Evolutionary conservation across 2,888 invertebrate species (phyloP).

Genomic region (Orchesella flavescens): DNA sequence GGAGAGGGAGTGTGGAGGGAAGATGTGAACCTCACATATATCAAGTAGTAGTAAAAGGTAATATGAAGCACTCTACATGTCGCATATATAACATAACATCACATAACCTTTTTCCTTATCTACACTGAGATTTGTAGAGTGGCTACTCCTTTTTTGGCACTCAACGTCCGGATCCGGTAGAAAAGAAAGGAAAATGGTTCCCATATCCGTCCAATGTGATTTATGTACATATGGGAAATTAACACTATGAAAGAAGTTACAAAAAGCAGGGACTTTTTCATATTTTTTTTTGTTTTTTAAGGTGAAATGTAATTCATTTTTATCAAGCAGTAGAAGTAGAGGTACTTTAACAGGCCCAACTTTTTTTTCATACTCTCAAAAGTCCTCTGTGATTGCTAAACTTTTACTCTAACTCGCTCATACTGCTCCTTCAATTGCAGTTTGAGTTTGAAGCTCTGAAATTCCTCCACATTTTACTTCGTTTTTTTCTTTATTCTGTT

Average conservation of each 20-base stretch:
- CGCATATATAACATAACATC: no score
- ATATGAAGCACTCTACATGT: no score
- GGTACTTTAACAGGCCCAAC: neutral
- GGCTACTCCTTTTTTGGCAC: slow-evolving; percentile 21
- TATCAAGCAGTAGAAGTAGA: neutral
- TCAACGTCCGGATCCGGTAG: neutral
- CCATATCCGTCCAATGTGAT: slow-evolving; percentile 28
- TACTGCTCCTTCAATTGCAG: neutral
- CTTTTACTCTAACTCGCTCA: neutral
- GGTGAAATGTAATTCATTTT: slow-evolving; percentile 33
- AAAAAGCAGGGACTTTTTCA: neutral
- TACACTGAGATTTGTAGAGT: slow-evolving; percentile 1
- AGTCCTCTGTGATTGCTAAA: neutral
- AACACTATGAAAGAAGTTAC: slow-evolving; percentile 2
- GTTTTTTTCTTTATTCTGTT: neutral
- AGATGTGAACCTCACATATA: neutral
- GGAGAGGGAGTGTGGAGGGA: neutral
- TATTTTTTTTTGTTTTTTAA: slow-evolving; percentile 7
- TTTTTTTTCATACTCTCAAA: neutral
- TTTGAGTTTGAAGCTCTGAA: neutral
- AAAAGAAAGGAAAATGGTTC: neutral
- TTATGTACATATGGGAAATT: slow-evolving; percentile 35
- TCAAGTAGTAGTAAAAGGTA: no score
- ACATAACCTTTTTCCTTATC: neutral
- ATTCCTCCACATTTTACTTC: neutral